A percentile compares a stretch with the other conserved stretches of the same genome.
These are phyloP conservation scores for Rhombomys opimus DNA, from an alignment of 2,113 vertebrate species.

Conservation along the genomic window DNA sequence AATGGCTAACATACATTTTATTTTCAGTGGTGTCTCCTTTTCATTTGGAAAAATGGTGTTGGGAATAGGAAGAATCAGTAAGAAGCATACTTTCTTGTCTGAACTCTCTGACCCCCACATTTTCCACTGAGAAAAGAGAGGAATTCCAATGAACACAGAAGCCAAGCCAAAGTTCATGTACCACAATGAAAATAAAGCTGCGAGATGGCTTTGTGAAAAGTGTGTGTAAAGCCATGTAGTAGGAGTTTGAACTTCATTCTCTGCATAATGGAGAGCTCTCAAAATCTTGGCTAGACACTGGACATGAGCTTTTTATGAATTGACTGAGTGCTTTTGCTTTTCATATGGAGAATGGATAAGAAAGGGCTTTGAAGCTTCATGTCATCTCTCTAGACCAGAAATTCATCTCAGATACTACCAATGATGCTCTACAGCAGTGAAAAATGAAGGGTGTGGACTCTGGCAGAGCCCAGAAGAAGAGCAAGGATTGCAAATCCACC, in stretches of 20 bases:
- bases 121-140: neutral
- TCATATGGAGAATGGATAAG: neutral
- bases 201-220: neutral
- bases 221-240: neutral
- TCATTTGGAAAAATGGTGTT: neutral
- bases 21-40: neutral
- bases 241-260: neutral
- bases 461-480: constrained; percentile 96
- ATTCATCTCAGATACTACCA: constrained; percentile 98
- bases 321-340: neutral
- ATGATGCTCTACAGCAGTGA: constrained; percentile 97
- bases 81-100: constrained; percentile 15
- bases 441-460: constrained; percentile 99
- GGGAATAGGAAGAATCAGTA: neutral
- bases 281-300: neutral
- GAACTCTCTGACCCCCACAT: neutral
- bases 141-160: neutral
- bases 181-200: neutral
- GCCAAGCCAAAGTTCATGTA: neutral
- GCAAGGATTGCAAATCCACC: constrained; percentile 87
- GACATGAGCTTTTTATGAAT: neutral
- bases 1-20: neutral
- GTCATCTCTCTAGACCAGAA: constrained; percentile 98
- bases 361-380: constrained; percentile 82
- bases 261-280: neutral